Percentiles rank a stretch among this genome's conserved stretches.
These are phyloP conservation scores for Ptychodera flava DNA, from an alignment of 35 echinoderm and acorn worm species.

Conservation along the genomic window DNA sequence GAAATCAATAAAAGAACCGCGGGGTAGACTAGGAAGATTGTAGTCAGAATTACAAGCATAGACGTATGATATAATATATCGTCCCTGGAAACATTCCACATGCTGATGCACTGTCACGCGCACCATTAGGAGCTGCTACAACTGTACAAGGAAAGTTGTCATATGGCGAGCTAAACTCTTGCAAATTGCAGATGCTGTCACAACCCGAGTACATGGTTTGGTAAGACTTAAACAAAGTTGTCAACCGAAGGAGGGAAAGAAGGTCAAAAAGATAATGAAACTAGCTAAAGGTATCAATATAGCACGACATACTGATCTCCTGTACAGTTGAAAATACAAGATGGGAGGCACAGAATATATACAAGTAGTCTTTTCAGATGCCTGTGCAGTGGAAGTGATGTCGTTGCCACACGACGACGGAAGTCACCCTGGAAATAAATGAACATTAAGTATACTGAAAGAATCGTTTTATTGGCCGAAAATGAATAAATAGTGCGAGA, in stretches of 20 bases:
- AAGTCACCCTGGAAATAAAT: neutral
- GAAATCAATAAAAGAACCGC: neutral
- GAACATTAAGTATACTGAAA: neutral
- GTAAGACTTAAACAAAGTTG: neutral
- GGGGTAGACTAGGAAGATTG: neutral
- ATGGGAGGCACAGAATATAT: neutral
- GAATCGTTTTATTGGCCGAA: neutral
- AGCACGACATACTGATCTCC: neutral
- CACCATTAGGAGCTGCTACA: neutral
- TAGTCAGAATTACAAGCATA: neutral
- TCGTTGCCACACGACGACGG: neutral
- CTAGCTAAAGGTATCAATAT: neutral
- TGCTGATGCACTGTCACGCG: neutral
- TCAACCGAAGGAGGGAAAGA: neutral
- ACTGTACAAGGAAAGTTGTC: neutral
- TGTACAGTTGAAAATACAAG: neutral
- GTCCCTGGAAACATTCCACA: neutral
- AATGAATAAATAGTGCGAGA: too few species aligned
- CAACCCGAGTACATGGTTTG: neutral
- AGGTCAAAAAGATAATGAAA: neutral
- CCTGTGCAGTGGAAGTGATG: neutral
- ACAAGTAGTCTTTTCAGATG: neutral
- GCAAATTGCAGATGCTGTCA: neutral
- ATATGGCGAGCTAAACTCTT: neutral
- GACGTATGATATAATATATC: neutral